Base-by-base conservation (phyloP, 2,888 invertebrate species). In the Tachystola acroxantha region DNA sequence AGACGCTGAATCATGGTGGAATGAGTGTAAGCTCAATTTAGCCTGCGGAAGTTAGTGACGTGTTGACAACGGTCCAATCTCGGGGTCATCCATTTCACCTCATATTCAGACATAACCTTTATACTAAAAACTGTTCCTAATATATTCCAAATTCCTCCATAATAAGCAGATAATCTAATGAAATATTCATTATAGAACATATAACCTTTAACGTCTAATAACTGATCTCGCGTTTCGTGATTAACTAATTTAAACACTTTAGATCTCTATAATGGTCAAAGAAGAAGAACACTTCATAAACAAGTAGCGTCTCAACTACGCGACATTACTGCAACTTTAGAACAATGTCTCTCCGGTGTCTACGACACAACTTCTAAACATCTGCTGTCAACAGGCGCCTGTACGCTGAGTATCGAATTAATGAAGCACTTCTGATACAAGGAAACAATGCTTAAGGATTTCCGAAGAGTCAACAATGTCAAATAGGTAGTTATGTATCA, bases 1-100 rank as follows among this genome's bases (percentile, higher is more conserved):
- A 39, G 42, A 36, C 37, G 44, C 50, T 46, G 45, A 48, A 40
- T 48, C 43, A 48, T 42, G 16, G 36, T 31, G 32, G 29, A 12
- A 10, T 12, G 31, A 19, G 29, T 27, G 33, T 12, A 30, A 13
- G 24, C n/a, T 6, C 4, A 14, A 35, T 32, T 35, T 35, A 30
- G 22, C 10, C 4, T 16, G 10, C 7, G 29, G 11, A 9, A 16
- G 6, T 27, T 10, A 24, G 4, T 22, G 26, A 22, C 32, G 16
- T 10, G 10, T 27, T 32, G 34, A 32, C 14, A 31, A 10, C 28
- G 27, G 27, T 12, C 29, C 32, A 29, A 29, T 13, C 13, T 35
- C 22, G 7, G 27, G 7, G 26, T 26, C 26, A 24, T 24, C 24
- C 24, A 9, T 3, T 24, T n/a, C n/a, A 24, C 9, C 7, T 6